These are phyloP conservation scores for Philopotamus ludificatus DNA, from an alignment of 1,140 invertebrate species.

Conservation along the genomic window DNA sequence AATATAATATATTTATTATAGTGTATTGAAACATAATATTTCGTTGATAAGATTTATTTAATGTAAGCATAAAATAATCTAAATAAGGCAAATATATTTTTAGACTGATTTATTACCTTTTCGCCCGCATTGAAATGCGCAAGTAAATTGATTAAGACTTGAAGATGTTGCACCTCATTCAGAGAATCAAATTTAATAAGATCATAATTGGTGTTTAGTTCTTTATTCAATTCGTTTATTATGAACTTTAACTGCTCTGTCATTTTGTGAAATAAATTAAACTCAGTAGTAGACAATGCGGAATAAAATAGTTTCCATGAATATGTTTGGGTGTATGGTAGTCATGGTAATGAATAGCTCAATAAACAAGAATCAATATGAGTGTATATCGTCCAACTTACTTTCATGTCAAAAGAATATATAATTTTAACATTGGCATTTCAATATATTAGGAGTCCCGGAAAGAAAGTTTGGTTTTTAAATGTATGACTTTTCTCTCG, in stretches of 20 bases:
- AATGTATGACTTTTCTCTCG: too few relatives aligned
- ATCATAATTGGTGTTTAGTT: slow-evolving; percentile 75
- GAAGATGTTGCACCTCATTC: slow-evolving; percentile 70
- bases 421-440: too few relatives aligned
- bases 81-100: slow-evolving; percentile 14
- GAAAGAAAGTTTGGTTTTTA: too few relatives aligned
- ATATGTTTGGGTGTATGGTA: too few relatives aligned
- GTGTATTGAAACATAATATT: slow-evolving; percentile 12
- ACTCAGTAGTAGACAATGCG: too few relatives aligned
- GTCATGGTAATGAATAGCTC: too few relatives aligned
- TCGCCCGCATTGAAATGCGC: slow-evolving; percentile 52
- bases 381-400: too few relatives aligned
- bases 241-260: slow-evolving; percentile 81
- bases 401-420: too few relatives aligned
- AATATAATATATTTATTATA: slow-evolving; percentile 24
- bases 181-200: slow-evolving; percentile 84
- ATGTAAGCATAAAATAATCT: slow-evolving; percentile 1
- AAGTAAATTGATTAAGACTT: slow-evolving; percentile 60
- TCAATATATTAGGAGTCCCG: too few relatives aligned
- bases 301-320: too few relatives aligned
- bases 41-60: background rate
- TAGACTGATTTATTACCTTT: slow-evolving; percentile 46
- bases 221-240: slow-evolving; percentile 72
- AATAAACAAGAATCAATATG: too few relatives aligned
- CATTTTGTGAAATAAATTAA: slow-evolving; percentile 50